These are phyloP conservation scores for Diploptera punctata DNA, from an alignment of 2,888 invertebrate species.

Conservation along the genomic window DNA sequence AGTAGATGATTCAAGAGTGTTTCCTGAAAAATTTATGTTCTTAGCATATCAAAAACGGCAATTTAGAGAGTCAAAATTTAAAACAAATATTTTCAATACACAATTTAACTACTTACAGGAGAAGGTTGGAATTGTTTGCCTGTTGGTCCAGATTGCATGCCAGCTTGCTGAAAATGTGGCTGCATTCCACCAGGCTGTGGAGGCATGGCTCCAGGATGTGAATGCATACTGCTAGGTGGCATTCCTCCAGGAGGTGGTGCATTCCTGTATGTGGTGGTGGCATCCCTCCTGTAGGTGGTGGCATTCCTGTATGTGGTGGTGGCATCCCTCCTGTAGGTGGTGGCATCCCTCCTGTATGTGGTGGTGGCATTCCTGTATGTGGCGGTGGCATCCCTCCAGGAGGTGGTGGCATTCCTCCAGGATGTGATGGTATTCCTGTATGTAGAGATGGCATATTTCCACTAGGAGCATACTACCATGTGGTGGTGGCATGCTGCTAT, in stretches of 20 bases:
- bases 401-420: constrained; percentile 46
- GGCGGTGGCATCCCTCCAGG: constrained; percentile 34
- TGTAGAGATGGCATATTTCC: too few relatives aligned
- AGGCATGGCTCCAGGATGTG: constrained; percentile 13
- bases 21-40: too few relatives aligned
- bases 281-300: constrained; percentile 32
- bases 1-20: too few relatives aligned
- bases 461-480: constrained; percentile 36
- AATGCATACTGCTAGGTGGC: background rate
- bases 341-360: constrained; percentile 29
- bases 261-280: constrained; percentile 34
- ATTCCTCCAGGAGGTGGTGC: constrained; percentile 48
- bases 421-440: constrained; percentile 48
- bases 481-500: constrained; percentile 36
- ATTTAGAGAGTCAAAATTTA: too few relatives aligned
- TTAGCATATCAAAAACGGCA: too few relatives aligned
- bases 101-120: background rate
- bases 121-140: background rate
- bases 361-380: constrained; percentile 37
- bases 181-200: constrained; percentile 52
- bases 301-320: constrained; percentile 29
- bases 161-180: constrained; percentile 50
- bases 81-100: too few relatives aligned
- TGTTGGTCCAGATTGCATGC: constrained; percentile 2
- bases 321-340: constrained; percentile 38